Conservation (phyloP, 2,888 invertebrate genomes). For the Tillus elongatus region DNA sequence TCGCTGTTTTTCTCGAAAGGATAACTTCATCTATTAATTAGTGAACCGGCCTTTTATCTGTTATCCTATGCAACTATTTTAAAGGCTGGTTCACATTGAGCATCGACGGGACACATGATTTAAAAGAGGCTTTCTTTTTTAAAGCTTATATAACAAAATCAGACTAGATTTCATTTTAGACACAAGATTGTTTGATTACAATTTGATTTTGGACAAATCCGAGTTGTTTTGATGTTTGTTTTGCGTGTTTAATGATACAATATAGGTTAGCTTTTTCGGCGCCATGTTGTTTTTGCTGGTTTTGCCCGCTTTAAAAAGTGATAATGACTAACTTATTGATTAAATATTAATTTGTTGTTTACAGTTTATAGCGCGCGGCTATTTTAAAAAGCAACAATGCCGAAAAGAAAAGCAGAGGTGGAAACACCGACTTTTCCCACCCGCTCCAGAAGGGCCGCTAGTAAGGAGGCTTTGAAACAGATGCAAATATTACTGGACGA, state of each 20-base stretch:
- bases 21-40: too few relatives aligned
- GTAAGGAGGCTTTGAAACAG: conserved; percentile 38
- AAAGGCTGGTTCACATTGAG: conserved; percentile 2
- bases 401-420: conserved; percentile 24
- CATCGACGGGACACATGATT: too few relatives aligned
- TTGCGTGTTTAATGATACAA: too few relatives aligned
- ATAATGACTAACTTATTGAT: too few relatives aligned
- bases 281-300: neutral
- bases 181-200: too few relatives aligned
- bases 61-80: neutral
- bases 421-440: conserved; percentile 21
- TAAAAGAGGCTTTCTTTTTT: too few relatives aligned
- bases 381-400: conserved; percentile 21
- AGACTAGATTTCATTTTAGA: too few relatives aligned
- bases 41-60: neutral
- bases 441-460: conserved; percentile 34
- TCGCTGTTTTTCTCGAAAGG: too few relatives aligned
- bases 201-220: too few relatives aligned
- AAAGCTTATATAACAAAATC: too few relatives aligned
- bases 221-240: too few relatives aligned
- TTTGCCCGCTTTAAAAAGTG: neutral
- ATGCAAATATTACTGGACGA: conserved; percentile 35
- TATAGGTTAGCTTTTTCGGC: neutral
- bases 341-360: conserved; percentile 1
- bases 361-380: too few relatives aligned